Base-by-base conservation (phyloP, 2,888 invertebrate genomes). In the Ophonus ardosiacus region DNA sequence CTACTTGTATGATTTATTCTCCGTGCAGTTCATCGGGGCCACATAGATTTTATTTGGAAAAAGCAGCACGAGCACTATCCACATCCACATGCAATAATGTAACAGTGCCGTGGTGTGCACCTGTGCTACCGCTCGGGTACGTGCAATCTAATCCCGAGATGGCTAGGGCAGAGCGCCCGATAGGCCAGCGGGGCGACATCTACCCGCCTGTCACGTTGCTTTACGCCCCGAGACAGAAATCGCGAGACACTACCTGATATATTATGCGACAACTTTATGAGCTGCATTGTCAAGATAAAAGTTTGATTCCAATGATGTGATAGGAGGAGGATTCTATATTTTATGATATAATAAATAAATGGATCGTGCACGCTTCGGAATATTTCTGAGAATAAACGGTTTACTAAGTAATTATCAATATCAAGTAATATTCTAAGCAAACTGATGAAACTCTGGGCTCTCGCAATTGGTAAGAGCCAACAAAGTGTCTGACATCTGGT, bases 91-190 rank as follows among this genome's bases (percentile, higher is more conserved):
- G 71, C 71, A 38, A 24, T 71, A 71, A 71, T 40, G 71, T 71
- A 71, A 65, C 65, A 65, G 65, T 65, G 65, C 65, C 31, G 24
- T 8, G 68, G 65, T 40, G 61, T 65, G 81, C 81, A 81, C 81
- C 81, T 81, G 81, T 17, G 81, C 68, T 65, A 51, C 57, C n/a
- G 31, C 31, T 31, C 31, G 5, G 31, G 31, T 31, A 31, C 78
- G 76, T 81, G 81, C 68, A 81, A 81, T 81, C 81, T 68, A 81
- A 81, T 81, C 65, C 68, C 81, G 65, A 43, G 63, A 63, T 63
- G 65, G 81, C 40, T 40, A 31, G 63, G 31, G 40, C 71, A 31
- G 31, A 24, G 43, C 38, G 31, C 21, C 71, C 17, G 38, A 65
- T 31, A 31, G 31, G 65, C 65, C n/a, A 65, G n/a, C 24, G 71